These are phyloP conservation scores for Hydrolagus colliei DNA, from an alignment of 2,797 vertebrate genomes.

Conservation along the genomic window DNA sequence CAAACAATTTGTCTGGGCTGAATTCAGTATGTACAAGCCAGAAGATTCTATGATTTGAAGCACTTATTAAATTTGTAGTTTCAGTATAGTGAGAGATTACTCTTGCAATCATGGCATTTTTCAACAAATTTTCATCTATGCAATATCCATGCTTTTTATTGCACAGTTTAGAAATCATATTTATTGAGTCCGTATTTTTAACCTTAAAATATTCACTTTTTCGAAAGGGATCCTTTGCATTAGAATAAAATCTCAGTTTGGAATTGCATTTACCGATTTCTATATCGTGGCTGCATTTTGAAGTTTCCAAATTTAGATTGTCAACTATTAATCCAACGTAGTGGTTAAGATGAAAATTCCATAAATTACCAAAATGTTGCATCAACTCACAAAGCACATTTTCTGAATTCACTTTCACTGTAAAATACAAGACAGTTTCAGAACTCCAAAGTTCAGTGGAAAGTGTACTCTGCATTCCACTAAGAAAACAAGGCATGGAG, in stretches of 20 bases:
- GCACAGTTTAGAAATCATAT: background rate
- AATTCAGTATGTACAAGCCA: constrained; percentile 52
- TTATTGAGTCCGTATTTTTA: background rate
- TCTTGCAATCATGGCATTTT: constrained; percentile 34
- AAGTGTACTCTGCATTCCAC: constrained; percentile 43
- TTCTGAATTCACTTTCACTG: constrained; percentile 48
- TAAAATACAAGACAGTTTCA: constrained; percentile 49
- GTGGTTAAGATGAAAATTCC: constrained; percentile 52
- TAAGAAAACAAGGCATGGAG: constrained; percentile 63
- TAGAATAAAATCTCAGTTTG: background rate
- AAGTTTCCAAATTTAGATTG: background rate
- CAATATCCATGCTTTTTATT: background rate
- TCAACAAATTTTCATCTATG: background rate
- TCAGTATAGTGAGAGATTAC: constrained; percentile 52
- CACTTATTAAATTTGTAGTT: constrained; percentile 48
- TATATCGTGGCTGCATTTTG: background rate
- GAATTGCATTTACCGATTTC: background rate
- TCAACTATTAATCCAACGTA: background rate
- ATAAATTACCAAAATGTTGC: constrained; percentile 48
- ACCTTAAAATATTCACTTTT: background rate
- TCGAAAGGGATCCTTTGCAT: background rate
- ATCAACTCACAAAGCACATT: constrained; percentile 66
- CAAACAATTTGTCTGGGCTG: constrained; percentile 39
- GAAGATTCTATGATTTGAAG: constrained; percentile 53
- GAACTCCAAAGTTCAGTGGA: constrained; percentile 40